Conservation (phyloP, 2,888 invertebrate genomes). For the Melitaea athalia region DNA sequence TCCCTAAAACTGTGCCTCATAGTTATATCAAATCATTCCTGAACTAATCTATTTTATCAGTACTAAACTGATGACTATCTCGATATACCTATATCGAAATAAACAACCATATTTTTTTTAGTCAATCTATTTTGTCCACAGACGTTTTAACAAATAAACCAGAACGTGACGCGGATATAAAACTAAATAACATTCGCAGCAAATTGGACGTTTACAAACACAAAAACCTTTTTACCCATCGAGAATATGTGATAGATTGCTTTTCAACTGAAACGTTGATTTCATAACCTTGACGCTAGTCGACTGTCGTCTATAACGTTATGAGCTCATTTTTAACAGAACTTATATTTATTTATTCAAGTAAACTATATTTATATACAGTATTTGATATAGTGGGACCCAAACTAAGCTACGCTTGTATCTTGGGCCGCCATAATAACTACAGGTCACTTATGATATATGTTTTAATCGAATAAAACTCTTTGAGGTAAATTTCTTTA, state of each 20-base stretch:
- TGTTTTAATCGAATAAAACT: no score
- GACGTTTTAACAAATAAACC: neutral
- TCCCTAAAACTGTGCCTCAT: no score
- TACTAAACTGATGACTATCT: no score
- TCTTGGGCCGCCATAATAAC: no score
- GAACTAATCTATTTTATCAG: no score
- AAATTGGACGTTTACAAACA: slow-evolving; percentile 6
- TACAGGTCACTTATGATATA: no score
- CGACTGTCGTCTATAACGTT: slow-evolving; percentile 4
- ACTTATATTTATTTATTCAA: no score
- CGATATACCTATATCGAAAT: neutral
- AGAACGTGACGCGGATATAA: neutral
- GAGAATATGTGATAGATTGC: slow-evolving; percentile 18
- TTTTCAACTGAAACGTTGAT: slow-evolving; percentile 13
- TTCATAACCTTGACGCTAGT: slow-evolving; percentile 3
- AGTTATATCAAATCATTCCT: no score
- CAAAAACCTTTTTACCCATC: slow-evolving; percentile 3
- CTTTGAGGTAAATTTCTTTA: no score
- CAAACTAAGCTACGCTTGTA: no score
- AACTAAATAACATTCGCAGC: neutral
- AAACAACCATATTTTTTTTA: neutral
- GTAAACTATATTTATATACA: no score
- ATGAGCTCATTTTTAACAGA: neutral
- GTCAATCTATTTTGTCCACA: neutral
- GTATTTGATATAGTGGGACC: no score